These are phyloP conservation scores for Eilema sororculum DNA, from an alignment of 2,888 invertebrate genomes.

Conservation along the genomic window DNA sequence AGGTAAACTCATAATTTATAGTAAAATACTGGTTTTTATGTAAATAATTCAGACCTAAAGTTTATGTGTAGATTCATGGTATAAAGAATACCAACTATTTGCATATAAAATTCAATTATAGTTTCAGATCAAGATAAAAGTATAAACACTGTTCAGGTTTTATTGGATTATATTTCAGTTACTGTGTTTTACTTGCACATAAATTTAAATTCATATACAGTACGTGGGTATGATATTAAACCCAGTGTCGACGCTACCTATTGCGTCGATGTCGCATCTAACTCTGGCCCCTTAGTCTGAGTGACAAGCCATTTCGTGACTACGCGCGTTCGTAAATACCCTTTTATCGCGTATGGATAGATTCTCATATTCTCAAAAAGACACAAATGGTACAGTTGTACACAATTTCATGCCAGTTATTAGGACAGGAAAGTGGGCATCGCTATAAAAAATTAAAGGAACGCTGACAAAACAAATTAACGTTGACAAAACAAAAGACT, in stretches of 20 bases:
- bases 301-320: too few species aligned
- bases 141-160: neutral
- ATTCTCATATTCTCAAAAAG: too few species aligned
- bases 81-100: neutral
- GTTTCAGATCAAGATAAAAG: neutral
- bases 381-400: too few species aligned
- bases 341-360: too few species aligned
- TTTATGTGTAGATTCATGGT: neutral
- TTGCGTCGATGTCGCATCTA: conserved; percentile 66
- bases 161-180: neutral
- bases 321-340: too few species aligned
- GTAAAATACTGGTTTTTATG: neutral
- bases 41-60: conserved; percentile 5
- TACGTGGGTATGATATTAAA: neutral
- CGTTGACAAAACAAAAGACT: too few species aligned
- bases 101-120: neutral
- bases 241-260: conserved; percentile 53
- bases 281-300: conserved; percentile 42
- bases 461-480: too few species aligned
- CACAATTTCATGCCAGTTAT: too few species aligned
- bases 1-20: conserved; percentile 3
- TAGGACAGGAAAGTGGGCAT: too few species aligned
- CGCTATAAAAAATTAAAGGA: too few species aligned
- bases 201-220: neutral
- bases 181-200: neutral